phyloP scores from a whole-genome alignment of 1,140 invertebrate species.

The Schlechtendalia chinensis region DNA sequence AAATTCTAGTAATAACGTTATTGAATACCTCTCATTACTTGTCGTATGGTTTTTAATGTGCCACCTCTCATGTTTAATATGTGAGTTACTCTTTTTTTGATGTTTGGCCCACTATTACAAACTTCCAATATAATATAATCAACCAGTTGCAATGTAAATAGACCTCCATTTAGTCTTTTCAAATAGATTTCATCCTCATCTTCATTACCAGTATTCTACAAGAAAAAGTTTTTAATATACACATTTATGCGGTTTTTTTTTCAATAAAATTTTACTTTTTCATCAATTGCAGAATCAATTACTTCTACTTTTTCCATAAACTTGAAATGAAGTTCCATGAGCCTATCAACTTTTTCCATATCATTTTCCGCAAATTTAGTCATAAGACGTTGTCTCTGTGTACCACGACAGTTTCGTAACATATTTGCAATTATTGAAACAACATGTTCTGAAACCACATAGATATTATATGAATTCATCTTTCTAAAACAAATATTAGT shows the following conservation, averaged over 20 bases:
- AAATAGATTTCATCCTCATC: slow-evolving; percentile 81
- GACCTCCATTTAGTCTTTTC: slow-evolving; percentile 82
- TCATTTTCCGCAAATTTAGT: slow-evolving; percentile 98
- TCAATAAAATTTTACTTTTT: slow-evolving; percentile 56
- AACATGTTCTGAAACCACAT: slow-evolving; percentile 75
- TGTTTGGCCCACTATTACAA: slow-evolving; percentile 71
- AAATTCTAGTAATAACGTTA: slow-evolving; percentile 51
- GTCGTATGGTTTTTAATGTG: slow-evolving; percentile 89
- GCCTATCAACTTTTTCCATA: slow-evolving; percentile 95
- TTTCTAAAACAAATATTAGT: slow-evolving; percentile 22
- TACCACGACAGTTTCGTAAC: slow-evolving; percentile 86
- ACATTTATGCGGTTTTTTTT: background rate
- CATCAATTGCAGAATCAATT: slow-evolving; percentile 75
- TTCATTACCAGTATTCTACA: slow-evolving; percentile 51
- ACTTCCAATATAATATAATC: slow-evolving; percentile 95
- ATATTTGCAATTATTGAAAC: slow-evolving; percentile 91
- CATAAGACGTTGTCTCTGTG: slow-evolving; percentile 83
- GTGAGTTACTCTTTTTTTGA: slow-evolving; percentile 85
- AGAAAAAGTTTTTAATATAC: slow-evolving; percentile 14
- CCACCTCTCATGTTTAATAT: slow-evolving; percentile 86
- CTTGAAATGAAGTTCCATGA: slow-evolving; percentile 96
- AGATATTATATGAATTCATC: background rate
- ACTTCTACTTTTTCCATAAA: slow-evolving; percentile 91
- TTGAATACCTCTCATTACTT: slow-evolving; percentile 82
- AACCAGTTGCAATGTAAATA: slow-evolving; percentile 93